Base-by-base conservation (phyloP, 2,888 invertebrate species). In the Adela reaumurella region DNA sequence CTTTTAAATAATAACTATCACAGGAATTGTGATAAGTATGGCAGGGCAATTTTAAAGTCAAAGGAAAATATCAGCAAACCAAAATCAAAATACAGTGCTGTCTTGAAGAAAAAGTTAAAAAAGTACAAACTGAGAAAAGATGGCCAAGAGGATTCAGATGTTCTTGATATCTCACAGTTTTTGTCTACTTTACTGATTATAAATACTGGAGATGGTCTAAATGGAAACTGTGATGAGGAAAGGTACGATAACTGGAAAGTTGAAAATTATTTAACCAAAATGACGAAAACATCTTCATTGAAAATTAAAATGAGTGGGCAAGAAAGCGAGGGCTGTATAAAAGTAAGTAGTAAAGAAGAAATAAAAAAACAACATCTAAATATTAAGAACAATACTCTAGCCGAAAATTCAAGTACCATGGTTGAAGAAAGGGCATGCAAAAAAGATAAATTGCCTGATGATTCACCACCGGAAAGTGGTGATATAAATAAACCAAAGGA, bases 81-180 rank as follows among this genome's bases (percentile, higher is more conserved):
- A 19, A 73, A 65, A 57, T 56, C 59, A 41, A 72, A 63, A 58
- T 71, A 65, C 56, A 62, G 58, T 45, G 68, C 60, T 55, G 55
- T 58, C 43, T 63, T 73, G n/a, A 70, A 64, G 53, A 68, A 62
- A 43, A 77, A 71, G 57, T 58, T 74, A 18, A 73, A 68, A 55
- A 74, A 77, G 58, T 76, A 77, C 51, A 76, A 67, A 58, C 59
- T 74, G 3, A 61, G 70, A 53, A 66, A 58, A 56, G 67, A 76
- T 70, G 76, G 70, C n/a, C 57, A 59, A 53, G 76, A 77, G 56
- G 77, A 78, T 56, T 67, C 62, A 52, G 77, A 77, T 56, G 63
- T 77, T 48, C 54, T 76, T 63, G 67, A 77, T 65, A 68, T 77
- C 1, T 74, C 76, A 5, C 59, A 63, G 49, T 63, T 58, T 45